These are phyloP conservation scores for Hypena proboscidalis DNA, from an alignment of 2,888 invertebrate genomes.

Conservation along the genomic window DNA sequence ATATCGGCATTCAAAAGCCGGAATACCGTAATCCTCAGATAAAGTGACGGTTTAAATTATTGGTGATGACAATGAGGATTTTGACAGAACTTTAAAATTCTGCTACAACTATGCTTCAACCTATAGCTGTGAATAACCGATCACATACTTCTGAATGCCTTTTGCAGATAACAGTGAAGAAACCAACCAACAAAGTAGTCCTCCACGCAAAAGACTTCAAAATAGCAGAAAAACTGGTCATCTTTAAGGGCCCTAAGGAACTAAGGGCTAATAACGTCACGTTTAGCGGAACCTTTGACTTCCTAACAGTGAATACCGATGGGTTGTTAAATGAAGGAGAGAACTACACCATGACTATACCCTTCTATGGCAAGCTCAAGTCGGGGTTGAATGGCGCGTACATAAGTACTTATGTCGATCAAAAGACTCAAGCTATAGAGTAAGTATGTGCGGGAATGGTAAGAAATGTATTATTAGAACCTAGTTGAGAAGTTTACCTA, in stretches of 20 bases:
- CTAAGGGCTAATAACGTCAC: slow-evolving; percentile 47
- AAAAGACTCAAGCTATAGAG: slow-evolving; percentile 64
- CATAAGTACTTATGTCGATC: slow-evolving; percentile 87
- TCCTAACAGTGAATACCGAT: slow-evolving; percentile 84
- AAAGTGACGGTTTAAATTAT: no score
- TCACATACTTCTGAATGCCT: slow-evolving; percentile 12
- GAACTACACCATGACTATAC: slow-evolving; percentile 85
- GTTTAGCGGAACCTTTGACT: slow-evolving; percentile 85
- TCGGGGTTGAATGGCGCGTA: slow-evolving; percentile 89
- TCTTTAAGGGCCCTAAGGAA: slow-evolving; percentile 41
- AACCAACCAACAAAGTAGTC: slow-evolving; percentile 86
- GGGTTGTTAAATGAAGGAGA: slow-evolving; percentile 69
- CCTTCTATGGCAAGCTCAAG: slow-evolving; percentile 86
- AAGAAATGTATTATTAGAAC: no score
- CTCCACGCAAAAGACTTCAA: slow-evolving; percentile 87
- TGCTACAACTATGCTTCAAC: neutral
- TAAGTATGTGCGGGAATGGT: no score
- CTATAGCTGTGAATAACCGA: neutral
- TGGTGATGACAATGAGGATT: no score
- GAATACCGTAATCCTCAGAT: no score
- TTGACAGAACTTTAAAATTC: no score
- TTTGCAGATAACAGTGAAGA: slow-evolving; percentile 77
- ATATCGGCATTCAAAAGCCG: no score
- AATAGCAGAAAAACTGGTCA: slow-evolving; percentile 70
- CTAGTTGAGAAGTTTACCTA: no score